Percentiles rank a stretch among this genome's conserved stretches.
These are phyloP conservation scores for Apis mellifera DNA, from an alignment of 1,140 invertebrate genomes.

Conservation along the genomic window Amel_HAv3.1 CM009932.2:10618501-10619000, in stretches of 20 bases:
- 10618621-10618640: conserved; percentile 2
- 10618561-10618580: conserved; percentile 62
- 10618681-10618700: neutral
- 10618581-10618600: conserved; percentile 43
- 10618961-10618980: conserved; percentile 11
- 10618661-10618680: conserved; percentile 9
- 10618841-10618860: conserved; percentile 47
- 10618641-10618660: conserved; percentile 57
- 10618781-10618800: too few relatives aligned
- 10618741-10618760: too few relatives aligned
- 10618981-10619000: conserved; percentile 52
- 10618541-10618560: conserved; percentile 67
- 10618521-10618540: conserved; percentile 64
- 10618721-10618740: neutral
- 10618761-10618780: too few relatives aligned
- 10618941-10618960: conserved; percentile 48
- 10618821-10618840: too few relatives aligned
- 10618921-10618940: conserved; percentile 56
- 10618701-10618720: too few relatives aligned
- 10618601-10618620: conserved; percentile 49
- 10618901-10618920: conserved; percentile 1
- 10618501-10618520: conserved; percentile 69
- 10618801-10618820: too few relatives aligned
- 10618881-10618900: conserved; percentile 51
- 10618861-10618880: conserved; percentile 47